These are phyloP conservation scores for Coryphaenoides rupestris DNA, from an alignment of 2,113 vertebrate genomes.

Conservation along the genomic window DNA sequence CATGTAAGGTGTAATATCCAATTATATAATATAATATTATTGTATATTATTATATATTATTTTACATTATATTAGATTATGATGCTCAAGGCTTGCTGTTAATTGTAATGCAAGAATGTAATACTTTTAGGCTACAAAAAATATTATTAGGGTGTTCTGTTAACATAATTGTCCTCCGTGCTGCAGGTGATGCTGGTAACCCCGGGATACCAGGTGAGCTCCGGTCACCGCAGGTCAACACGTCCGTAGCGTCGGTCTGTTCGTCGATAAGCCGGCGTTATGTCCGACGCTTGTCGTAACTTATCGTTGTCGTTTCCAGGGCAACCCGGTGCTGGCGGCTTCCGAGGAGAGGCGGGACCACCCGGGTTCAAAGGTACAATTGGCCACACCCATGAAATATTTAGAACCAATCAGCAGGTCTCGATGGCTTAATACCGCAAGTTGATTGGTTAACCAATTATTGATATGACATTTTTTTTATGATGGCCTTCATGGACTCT, in stretches of 20 bases:
- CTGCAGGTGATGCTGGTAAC: background rate
- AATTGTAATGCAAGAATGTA: too few relatives aligned
- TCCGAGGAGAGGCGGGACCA: conserved; percentile 84
- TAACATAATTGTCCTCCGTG: too few relatives aligned
- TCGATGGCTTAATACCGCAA: too few relatives aligned
- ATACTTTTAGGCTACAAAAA: too few relatives aligned
- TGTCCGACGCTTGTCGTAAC: background rate
- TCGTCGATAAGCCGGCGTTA: background rate
- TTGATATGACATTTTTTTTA: background rate
- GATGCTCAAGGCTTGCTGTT: too few relatives aligned
- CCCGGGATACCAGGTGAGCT: background rate
- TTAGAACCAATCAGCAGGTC: background rate
- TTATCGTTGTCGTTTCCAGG: conserved; percentile 66
- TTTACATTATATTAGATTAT: too few relatives aligned
- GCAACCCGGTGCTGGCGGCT: conserved; percentile 81
- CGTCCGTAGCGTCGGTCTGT: background rate
- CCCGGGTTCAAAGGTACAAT: conserved; percentile 83
- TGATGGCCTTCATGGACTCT: conserved; percentile 14
- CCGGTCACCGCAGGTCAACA: background rate
- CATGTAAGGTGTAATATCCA: too few relatives aligned
- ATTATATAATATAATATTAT: too few relatives aligned
- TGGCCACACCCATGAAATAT: background rate
- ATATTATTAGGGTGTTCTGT: too few relatives aligned
- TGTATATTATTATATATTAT: too few relatives aligned
- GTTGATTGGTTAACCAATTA: background rate